Percentiles rank a stretch among this genome's conserved stretches.
These are phyloP conservation scores for Drosophila trichaetosa DNA, from an alignment of 2,888 invertebrate species.

Conservation along the genomic window DNA sequence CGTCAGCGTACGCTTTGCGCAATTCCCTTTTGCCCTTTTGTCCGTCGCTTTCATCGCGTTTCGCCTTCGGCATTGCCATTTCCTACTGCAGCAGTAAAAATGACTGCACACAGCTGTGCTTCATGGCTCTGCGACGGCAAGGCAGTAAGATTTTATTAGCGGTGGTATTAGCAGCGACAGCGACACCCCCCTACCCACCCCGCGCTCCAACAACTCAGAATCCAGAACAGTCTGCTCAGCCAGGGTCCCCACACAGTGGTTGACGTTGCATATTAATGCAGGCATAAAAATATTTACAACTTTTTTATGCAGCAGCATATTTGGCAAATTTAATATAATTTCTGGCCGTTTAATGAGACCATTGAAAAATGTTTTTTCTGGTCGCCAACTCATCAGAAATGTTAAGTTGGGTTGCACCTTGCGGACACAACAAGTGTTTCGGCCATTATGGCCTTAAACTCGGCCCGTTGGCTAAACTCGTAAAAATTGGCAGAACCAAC, in stretches of 20 bases:
- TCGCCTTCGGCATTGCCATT: slow-evolving; percentile 52
- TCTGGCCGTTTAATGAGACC: slow-evolving; percentile 78
- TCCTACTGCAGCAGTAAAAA: slow-evolving; percentile 77
- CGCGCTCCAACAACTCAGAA: not conserved
- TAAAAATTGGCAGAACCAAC: slow-evolving; percentile 68
- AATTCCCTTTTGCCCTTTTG: slow-evolving; percentile 48
- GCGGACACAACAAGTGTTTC: slow-evolving; percentile 71
- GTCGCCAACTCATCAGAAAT: slow-evolving; percentile 59
- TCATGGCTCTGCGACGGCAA: slow-evolving; percentile 72
- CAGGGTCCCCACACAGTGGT: slow-evolving; percentile 61
- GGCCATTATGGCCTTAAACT: slow-evolving; percentile 59
- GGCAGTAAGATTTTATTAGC: slow-evolving; percentile 82
- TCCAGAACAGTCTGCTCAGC: not conserved
- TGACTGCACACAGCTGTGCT: slow-evolving; percentile 81
- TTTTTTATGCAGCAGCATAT: slow-evolving; percentile 74
- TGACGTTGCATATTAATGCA: slow-evolving; percentile 80
- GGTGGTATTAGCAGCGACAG: slow-evolving; percentile 80
- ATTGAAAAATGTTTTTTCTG: slow-evolving; percentile 63
- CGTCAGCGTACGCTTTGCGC: not conserved
- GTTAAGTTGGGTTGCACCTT: slow-evolving; percentile 28
- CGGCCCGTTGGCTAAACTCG: slow-evolving; percentile 45
- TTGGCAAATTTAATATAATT: slow-evolving; percentile 78
- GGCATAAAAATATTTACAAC: slow-evolving; percentile 80
- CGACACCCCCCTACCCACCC: slow-evolving; percentile 19
- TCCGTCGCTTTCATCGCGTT: slow-evolving; percentile 41